Evolutionary conservation across 1,140 invertebrate species (phyloP).

Genomic region (Hyles vespertilio): DNA sequence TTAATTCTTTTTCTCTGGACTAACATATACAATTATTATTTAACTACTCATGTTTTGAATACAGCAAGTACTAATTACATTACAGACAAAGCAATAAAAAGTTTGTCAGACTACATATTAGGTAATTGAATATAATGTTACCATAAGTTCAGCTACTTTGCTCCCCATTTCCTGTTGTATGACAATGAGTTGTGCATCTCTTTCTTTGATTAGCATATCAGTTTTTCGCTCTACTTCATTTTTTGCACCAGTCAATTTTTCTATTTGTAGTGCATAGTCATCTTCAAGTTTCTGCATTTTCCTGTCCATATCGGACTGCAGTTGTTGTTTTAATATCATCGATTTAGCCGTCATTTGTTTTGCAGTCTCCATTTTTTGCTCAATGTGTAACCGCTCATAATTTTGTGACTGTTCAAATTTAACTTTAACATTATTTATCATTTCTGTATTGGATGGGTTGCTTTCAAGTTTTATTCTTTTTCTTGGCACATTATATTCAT

Average conservation of each 20-base stretch:
- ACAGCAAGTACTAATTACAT: no score
- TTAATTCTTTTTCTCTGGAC: no score
- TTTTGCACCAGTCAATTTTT: slow-evolving; percentile 70
- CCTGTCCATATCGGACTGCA: slow-evolving; percentile 52
- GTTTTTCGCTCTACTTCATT: slow-evolving; percentile 67
- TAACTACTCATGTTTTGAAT: no score
- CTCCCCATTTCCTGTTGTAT: slow-evolving; percentile 71
- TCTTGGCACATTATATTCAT: slow-evolving; percentile 26
- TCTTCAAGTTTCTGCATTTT: slow-evolving; percentile 67
- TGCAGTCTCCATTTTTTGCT: slow-evolving; percentile 59
- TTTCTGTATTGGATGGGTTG: slow-evolving; percentile 31
- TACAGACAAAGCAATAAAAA: not conserved
- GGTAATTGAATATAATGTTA: slow-evolving; percentile 22
- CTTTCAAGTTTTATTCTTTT: slow-evolving; percentile 65
- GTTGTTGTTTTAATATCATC: slow-evolving; percentile 41
- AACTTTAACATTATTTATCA: slow-evolving; percentile 66
- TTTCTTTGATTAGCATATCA: slow-evolving; percentile 49
- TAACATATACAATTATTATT: no score
- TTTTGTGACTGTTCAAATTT: slow-evolving; percentile 73
- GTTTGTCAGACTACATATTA: not conserved
- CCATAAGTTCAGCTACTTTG: slow-evolving; percentile 51
- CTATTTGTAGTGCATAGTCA: slow-evolving; percentile 63
- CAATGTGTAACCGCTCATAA: slow-evolving; percentile 57
- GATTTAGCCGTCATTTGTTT: slow-evolving; percentile 52
- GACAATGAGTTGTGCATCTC: slow-evolving; percentile 57